Conservation (phyloP, 2,113 vertebrate genomes). For the Pelvicachromis taeniatus region DNA sequence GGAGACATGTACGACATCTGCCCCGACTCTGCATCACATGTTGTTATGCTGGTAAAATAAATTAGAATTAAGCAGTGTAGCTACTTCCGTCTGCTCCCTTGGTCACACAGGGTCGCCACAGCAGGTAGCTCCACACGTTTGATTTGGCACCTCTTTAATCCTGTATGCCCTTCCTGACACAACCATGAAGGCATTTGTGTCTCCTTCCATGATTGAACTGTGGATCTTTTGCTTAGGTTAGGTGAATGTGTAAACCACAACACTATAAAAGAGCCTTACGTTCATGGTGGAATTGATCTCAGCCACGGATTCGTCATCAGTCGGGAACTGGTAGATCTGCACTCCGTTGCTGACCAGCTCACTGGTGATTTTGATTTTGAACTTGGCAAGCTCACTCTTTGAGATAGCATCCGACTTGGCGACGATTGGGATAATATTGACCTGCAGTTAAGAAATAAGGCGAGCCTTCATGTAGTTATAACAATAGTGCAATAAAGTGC, state of each 20-base stretch:
- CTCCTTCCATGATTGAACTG: not conserved
- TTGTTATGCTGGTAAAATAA: not conserved
- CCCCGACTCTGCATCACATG: not conserved
- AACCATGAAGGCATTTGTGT: not conserved
- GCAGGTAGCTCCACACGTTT: not conserved
- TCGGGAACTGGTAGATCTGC: constrained; percentile 98
- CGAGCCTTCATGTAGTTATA: not conserved
- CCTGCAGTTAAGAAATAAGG: constrained; percentile 65
- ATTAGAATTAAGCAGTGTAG: not conserved
- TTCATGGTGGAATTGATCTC: constrained; percentile 99
- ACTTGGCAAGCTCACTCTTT: constrained; percentile 96
- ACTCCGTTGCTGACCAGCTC: constrained; percentile 97
- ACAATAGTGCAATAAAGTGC: not conserved
- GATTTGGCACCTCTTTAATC: not conserved
- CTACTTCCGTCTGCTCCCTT: not conserved
- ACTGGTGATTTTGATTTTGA: constrained; percentile 98
- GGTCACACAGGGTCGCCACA: not conserved
- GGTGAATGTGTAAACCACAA: not conserved
- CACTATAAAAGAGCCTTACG: constrained; percentile 71
- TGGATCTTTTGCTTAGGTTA: not conserved
- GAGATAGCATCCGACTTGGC: constrained; percentile 97
- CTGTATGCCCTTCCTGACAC: not conserved
- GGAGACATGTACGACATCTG: constrained; percentile 16
- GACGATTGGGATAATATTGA: constrained; percentile 97
- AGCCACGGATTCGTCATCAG: constrained; percentile 91